A percentile compares a stretch with the other conserved stretches of the same genome.
phyloP scores from a whole-genome alignment of 2,888 invertebrate genomes.

The Tenthredo notha region DNA sequence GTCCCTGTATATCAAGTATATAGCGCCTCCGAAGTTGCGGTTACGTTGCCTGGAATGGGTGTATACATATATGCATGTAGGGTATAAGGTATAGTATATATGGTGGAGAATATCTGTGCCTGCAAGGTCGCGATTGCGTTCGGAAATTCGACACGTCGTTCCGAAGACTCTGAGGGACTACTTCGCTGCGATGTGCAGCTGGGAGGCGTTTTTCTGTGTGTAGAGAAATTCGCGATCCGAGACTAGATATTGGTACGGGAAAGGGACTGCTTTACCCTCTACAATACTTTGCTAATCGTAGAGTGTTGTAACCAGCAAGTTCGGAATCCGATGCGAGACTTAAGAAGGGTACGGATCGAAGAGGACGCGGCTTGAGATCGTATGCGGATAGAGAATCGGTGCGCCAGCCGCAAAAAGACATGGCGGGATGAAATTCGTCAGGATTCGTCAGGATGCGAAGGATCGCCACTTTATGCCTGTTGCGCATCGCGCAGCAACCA shows the following conservation, averaged over 20 bases:
- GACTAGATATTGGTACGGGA: neutral
- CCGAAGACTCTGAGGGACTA: neutral
- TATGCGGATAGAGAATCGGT: neutral
- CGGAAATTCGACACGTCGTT: neutral
- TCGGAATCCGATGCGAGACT: neutral
- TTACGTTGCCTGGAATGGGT: neutral
- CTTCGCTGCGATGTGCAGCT: neutral
- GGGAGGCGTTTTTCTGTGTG: neutral
- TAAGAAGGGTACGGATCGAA: neutral
- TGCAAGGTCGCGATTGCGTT: neutral
- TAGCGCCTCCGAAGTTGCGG: conserved; percentile 1
- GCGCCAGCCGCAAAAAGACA: neutral
- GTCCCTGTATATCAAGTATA: conserved; percentile 11
- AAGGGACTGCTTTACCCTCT: neutral
- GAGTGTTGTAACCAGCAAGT: neutral
- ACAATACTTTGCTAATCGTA: neutral
- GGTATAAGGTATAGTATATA: neutral
- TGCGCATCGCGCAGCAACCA: neutral
- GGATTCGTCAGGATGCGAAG: neutral
- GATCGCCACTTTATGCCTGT: neutral
- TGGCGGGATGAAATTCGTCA: neutral
- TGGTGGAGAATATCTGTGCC: neutral
- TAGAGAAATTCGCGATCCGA: neutral
- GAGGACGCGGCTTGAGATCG: neutral
- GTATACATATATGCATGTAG: neutral